Base-by-base conservation (phyloP, 2,797 vertebrate species). In the Pantherophis alleghaniensis region DNA sequence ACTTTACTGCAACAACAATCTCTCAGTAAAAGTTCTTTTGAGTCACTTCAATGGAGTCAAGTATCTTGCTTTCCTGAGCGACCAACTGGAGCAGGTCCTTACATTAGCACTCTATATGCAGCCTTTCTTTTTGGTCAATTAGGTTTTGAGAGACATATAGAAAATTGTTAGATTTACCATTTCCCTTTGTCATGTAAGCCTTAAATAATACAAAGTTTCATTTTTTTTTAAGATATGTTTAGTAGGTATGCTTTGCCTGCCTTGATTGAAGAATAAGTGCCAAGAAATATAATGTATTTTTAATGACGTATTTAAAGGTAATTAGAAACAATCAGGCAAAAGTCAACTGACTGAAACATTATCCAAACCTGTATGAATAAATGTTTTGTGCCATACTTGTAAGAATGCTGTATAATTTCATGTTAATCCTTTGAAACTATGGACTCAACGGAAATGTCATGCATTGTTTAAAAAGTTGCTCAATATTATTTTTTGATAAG, bases 61-160 rank as follows among this genome's bases (percentile, higher is more conserved):
- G 7, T 22, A 60, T 10, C 59, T 61, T 61, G 59, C 59, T 61
- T 24, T 61, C 22, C 59, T 24, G 22, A 61, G 59, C 1, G 3
- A 61, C 7, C 59, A 61, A 22, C 59, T 61, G 7, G 22, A 24
- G 22, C 59, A 61, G 59, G 59, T 61, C 57, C 57, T 59, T 59
- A 59, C 57, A 59, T 59, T 24, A 69, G 28, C 4, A 69, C n/a
- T 69, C 63, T 14, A 22, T 60, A 55, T 28, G 47, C 13, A 63
- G 90, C 24, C 7, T 92, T 95, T 66, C 57, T 24, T 92, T 92
- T 94, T 61, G 16, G 10, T 60, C 10, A 86, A 0, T 56, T 51
- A 24, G 14, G 93, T 12, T 94, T 96, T 94, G 92, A 93, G 89
- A 96, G 26, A 55, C 55, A 7, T 91, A 69, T 5, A 37, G 14